Evolutionary conservation across 2,888 invertebrate genomes (phyloP).

Genomic region (Microchrysa polita): DNA sequence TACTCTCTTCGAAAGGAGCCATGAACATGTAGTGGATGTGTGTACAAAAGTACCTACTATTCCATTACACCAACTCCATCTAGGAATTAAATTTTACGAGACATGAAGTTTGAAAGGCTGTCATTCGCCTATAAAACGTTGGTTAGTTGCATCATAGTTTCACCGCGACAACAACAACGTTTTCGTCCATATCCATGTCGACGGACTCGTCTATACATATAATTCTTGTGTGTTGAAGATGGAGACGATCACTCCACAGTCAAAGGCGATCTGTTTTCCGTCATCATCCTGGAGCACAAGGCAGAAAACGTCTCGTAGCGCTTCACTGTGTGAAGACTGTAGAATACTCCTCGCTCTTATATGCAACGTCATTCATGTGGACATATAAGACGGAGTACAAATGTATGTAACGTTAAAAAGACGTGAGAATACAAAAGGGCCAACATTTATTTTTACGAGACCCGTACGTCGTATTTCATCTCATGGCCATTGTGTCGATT

Average conservation of each 20-base stretch:
- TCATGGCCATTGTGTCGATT: slow-evolving; percentile 43
- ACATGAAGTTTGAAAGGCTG: slow-evolving; percentile 43
- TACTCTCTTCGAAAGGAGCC: too few species aligned
- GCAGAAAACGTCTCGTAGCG: background rate
- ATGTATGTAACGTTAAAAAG: slow-evolving; percentile 32
- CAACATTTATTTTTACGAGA: slow-evolving; percentile 44
- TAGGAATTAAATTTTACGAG: slow-evolving; percentile 44
- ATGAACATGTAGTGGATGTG: slow-evolving; percentile 4
- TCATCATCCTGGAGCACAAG: slow-evolving; percentile 30
- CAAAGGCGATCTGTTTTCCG: slow-evolving; percentile 19
- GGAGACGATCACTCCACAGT: background rate
- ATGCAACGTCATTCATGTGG: background rate
- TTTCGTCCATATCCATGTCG: slow-evolving; percentile 7
- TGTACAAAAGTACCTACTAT: slow-evolving; percentile 11
- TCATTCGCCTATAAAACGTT: slow-evolving; percentile 42
- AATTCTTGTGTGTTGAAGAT: slow-evolving; percentile 22
- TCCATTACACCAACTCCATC: slow-evolving; percentile 33
- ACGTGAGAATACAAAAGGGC: slow-evolving; percentile 42
- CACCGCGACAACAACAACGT: background rate
- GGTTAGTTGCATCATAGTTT: slow-evolving; percentile 19
- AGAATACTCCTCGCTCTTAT: background rate
- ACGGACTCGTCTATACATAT: too few species aligned
- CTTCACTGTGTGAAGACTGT: too few species aligned
- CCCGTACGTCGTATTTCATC: slow-evolving; percentile 46
- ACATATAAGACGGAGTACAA: background rate